Conservation (phyloP, 1,140 invertebrate genomes). For the Scaptomyza hsui region DNA sequence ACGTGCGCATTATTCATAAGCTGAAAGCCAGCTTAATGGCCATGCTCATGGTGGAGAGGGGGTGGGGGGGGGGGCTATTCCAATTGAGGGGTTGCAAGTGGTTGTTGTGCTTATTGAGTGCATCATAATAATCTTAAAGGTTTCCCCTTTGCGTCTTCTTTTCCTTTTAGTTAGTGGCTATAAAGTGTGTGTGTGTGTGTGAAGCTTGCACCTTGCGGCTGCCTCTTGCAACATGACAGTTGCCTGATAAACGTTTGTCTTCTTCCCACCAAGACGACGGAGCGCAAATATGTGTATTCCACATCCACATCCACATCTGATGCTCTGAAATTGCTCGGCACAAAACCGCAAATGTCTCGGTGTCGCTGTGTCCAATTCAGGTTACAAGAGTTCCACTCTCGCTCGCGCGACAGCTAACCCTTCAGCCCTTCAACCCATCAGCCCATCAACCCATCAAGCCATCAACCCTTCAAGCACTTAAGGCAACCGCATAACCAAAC, state of each 20-base stretch:
- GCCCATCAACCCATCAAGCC: slow-evolving; percentile 4
- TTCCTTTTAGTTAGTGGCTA: neutral
- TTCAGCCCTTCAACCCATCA: neutral
- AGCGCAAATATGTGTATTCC: slow-evolving; percentile 22
- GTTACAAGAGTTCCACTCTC: neutral
- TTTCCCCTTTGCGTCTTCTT: neutral
- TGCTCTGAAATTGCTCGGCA: slow-evolving; percentile 44
- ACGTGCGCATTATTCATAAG: slow-evolving; percentile 81
- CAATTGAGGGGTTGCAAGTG: slow-evolving; percentile 22
- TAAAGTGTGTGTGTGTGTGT: slow-evolving; percentile 7
- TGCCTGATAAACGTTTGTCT: slow-evolving; percentile 48
- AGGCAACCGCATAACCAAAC: slow-evolving; percentile 59
- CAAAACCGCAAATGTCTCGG: slow-evolving; percentile 44
- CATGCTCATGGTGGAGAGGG: slow-evolving; percentile 13
- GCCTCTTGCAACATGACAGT: slow-evolving; percentile 38
- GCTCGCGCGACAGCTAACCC: neutral
- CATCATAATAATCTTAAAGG: slow-evolving; percentile 29
- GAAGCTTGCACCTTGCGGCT: slow-evolving; percentile 58
- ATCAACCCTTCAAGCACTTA: slow-evolving; percentile 38
- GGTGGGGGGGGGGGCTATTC: neutral
- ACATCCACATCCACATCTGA: slow-evolving; percentile 30
- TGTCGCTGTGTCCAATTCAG: slow-evolving; percentile 12
- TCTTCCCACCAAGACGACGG: slow-evolving; percentile 35
- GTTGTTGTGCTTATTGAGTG: slow-evolving; percentile 33
- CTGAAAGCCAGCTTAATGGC: slow-evolving; percentile 68